Evolutionary conservation across 2,113 vertebrate genomes (phyloP).

Genomic region (Nibea coibor): DNA sequence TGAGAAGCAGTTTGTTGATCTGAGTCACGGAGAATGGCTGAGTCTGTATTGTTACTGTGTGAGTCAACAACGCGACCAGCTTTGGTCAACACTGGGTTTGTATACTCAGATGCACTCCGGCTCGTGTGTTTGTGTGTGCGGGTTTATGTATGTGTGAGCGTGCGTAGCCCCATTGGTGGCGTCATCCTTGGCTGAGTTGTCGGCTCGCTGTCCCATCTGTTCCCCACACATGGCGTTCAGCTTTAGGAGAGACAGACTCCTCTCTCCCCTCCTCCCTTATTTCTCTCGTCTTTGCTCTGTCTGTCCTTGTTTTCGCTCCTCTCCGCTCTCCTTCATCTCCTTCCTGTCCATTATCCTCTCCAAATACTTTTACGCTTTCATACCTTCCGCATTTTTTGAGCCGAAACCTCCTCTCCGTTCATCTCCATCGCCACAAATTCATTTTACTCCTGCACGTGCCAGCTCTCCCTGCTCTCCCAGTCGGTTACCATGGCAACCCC

Average conservation of each 20-base stretch:
- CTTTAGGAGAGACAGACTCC: conserved; percentile 53
- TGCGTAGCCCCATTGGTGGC: conserved; percentile 67
- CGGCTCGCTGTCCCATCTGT: conserved; percentile 83
- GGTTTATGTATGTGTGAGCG: conserved; percentile 6
- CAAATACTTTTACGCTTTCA: conserved; percentile 10
- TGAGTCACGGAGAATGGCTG: conserved; percentile 58
- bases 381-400: conserved; percentile 30
- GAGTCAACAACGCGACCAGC: conserved; percentile 73
- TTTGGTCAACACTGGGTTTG: conserved; percentile 70
- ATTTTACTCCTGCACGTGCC: conserved; percentile 71
- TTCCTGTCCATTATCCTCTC: conserved; percentile 48
- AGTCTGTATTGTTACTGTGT: conserved; percentile 57
- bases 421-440: conserved; percentile 53
- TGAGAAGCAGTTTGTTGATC: conserved; percentile 43
- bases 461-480: conserved; percentile 43
- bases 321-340: conserved; percentile 26
- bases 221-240: conserved; percentile 74
- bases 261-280: conserved; percentile 37
- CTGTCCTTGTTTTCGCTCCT: conserved; percentile 33
- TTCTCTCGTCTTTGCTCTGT: conserved; percentile 18
- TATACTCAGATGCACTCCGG: conserved; percentile 54
- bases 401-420: conserved; percentile 25
- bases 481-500: conserved; percentile 71
- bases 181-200: conserved; percentile 81
- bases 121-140: conserved; percentile 36